Base-by-base conservation (phyloP, 2,797 vertebrate genomes). In the Manis pentadactyla region DNA sequence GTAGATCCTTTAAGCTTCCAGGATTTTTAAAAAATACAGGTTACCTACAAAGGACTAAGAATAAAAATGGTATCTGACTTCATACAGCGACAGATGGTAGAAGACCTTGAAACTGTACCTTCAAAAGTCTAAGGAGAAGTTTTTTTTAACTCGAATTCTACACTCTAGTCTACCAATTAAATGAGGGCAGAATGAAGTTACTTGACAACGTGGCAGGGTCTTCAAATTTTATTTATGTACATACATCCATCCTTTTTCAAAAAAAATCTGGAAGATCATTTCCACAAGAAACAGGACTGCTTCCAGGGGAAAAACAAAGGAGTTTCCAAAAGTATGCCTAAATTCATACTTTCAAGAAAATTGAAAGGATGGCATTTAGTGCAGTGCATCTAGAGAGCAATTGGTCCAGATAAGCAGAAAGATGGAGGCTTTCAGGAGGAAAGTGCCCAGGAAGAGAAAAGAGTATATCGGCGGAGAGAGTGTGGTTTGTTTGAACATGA, bases 241-340 rank as follows among this genome's bases (percentile, higher is more conserved):
- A 55, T 39, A 39, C 37, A 39, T 82, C 5, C 37, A 39, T 82
- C 5, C 6, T 68, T 86, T 81, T 68, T 82, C 42, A 82, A 34
- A 82, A 82, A 81, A 93, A 4, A 53, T 63, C 82, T 90, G 51
- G 29, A 87, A 68, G 82, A 69, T 75, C 31, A 12, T 91, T 39
- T 93, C 7, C 71, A 86, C 4, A 46, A 55, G 37, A 88, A 73
- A 53, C 42, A 85, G 4, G 51, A 37, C 81, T 94, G 83, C 53
- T 93, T 75, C 42, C 34, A 93, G 25, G 34, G 75, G 25, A 83
- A 95, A 92, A 75, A 18, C 68, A 46, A 87, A 94, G 11, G 25
- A 46, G 55, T 82, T 86, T 61, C 42, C 18, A 75, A 53, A 81
- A 74, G 51, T 68, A 81, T 31, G 17, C 5, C 34, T 29, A 27